A percentile compares a stretch with the other conserved stretches of the same genome.
Evolutionary conservation across 2,113 vertebrate species (phyloP).

Genomic region (Trematomus loennbergii): DNA sequence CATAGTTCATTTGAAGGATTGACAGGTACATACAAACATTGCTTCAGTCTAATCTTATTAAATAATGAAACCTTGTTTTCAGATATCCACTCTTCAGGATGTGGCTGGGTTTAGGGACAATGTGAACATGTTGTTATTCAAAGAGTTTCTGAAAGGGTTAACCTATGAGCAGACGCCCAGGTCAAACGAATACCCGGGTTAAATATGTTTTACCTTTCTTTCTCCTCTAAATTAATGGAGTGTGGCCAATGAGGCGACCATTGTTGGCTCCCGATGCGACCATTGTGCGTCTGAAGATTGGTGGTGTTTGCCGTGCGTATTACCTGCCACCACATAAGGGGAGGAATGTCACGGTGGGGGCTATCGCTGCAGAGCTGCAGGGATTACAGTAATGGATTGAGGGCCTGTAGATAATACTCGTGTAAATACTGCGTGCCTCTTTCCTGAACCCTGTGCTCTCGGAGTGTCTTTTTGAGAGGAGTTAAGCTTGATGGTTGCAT

Average conservation of each 20-base stretch:
- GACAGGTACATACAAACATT: no score
- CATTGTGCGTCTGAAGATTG: conserved; percentile 62
- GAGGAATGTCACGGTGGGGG: conserved; percentile 71
- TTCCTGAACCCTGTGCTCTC: conserved; percentile 81
- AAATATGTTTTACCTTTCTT: conserved; percentile 42
- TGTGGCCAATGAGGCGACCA: conserved; percentile 48
- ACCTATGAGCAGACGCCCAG: neutral
- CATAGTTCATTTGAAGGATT: no score
- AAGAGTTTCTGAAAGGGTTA: no score
- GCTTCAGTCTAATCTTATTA: no score
- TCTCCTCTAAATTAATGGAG: conserved; percentile 61
- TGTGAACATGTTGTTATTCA: no score
- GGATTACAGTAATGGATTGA: conserved; percentile 86
- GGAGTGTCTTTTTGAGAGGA: conserved; percentile 74
- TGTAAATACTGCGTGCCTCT: conserved; percentile 82
- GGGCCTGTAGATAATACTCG: conserved; percentile 79
- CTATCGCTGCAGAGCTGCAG: conserved; percentile 63
- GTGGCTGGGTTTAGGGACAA: no score
- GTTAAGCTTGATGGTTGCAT: conserved; percentile 80
- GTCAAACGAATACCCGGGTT: conserved; percentile 29
- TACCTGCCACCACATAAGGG: conserved; percentile 64
- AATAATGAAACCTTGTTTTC: no score
- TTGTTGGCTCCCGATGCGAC: conserved; percentile 54
- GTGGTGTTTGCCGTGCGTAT: conserved; percentile 74
- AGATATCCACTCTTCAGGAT: no score